Evolutionary conservation across 2,888 invertebrate species (phyloP).

Genomic region (Pecten maximus): DNA sequence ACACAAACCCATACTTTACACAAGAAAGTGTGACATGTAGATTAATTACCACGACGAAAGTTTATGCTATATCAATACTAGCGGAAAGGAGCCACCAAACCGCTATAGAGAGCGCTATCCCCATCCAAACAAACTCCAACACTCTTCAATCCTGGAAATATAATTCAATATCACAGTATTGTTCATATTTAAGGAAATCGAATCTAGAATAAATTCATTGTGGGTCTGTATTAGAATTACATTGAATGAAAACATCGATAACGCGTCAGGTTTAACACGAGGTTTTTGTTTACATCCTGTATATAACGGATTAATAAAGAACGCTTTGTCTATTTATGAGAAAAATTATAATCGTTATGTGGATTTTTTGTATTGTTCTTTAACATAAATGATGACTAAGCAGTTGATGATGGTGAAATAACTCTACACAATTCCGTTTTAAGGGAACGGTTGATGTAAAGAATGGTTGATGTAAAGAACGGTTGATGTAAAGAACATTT

Average conservation of each 20-base stretch:
- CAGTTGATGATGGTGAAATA: no score
- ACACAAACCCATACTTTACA: not conserved
- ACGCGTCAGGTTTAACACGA: not conserved
- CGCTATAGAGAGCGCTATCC: not conserved
- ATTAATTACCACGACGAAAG: not conserved
- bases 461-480: no score
- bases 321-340: not conserved
- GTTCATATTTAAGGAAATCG: not conserved
- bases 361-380: not conserved
- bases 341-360: not conserved
- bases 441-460: no score
- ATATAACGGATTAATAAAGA: not conserved
- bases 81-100: not conserved
- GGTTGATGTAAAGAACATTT: no score
- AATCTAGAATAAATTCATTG: not conserved
- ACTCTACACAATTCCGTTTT: no score
- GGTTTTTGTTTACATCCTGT: not conserved
- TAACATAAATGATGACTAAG: not conserved
- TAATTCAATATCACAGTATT: not conserved
- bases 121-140: not conserved
- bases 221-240: not conserved
- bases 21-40: not conserved
- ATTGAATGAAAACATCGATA: not conserved
- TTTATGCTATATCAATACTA: not conserved
- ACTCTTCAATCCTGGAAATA: not conserved